These are phyloP conservation scores for Toxotes jaculatrix DNA, from an alignment of 2,113 vertebrate genomes.

Conservation along the genomic window DNA sequence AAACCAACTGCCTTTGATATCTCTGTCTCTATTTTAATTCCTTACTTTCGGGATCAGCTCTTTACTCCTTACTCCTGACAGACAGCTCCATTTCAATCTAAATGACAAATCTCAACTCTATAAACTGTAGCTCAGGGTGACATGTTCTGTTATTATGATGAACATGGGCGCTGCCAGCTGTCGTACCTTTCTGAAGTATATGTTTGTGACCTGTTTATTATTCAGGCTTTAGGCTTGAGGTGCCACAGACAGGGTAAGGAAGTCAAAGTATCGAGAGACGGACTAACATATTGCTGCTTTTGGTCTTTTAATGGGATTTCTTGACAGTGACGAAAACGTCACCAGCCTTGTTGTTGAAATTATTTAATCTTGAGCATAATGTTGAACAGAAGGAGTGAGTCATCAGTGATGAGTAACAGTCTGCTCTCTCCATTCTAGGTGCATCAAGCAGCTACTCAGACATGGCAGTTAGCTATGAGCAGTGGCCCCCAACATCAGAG, in stretches of 20 bases:
- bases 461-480: constrained; percentile 79
- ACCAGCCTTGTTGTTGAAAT: neutral
- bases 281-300: neutral
- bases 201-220: no score
- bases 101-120: no score
- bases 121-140: no score
- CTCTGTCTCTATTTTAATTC: neutral
- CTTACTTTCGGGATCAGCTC: neutral
- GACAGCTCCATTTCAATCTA: neutral
- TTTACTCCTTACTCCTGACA: neutral
- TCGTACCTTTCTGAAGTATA: no score
- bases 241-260: no score
- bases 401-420: neutral
- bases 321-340: neutral
- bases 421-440: constrained; percentile 52
- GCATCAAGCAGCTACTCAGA: constrained; percentile 76
- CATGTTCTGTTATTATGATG: no score
- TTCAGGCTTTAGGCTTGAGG: no score
- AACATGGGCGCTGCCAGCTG: no score
- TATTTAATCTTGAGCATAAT: neutral
- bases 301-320: neutral
- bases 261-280: no score
- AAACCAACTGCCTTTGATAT: neutral
- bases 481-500: constrained; percentile 67
- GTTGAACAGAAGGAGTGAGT: neutral